phyloP scores from a whole-genome alignment of 2,113 vertebrate genomes.

The Nycticryphes semicollaris region DNA sequence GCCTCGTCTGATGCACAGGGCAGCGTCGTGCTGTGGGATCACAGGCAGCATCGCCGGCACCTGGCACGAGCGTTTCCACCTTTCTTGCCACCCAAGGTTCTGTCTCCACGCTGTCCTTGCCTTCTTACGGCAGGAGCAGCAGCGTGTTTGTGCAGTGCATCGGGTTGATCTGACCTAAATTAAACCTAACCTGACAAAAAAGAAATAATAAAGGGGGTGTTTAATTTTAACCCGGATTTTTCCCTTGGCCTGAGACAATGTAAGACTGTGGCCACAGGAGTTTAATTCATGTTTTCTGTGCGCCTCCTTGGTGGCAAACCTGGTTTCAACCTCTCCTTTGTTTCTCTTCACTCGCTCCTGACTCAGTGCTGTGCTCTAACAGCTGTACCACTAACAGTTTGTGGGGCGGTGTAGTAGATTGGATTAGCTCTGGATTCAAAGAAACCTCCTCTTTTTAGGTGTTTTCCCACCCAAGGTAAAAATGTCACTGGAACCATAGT shows the following conservation, averaged over 20 bases:
- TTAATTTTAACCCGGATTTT: neutral
- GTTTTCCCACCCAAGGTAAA: neutral
- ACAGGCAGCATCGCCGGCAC: accelerated
- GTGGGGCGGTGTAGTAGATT: neutral
- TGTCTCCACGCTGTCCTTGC: neutral
- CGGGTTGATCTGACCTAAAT: neutral
- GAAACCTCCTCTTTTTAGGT: neutral
- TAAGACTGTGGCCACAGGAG: neutral
- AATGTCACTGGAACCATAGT: neutral
- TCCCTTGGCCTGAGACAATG: neutral
- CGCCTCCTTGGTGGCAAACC: neutral
- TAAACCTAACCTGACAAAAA: neutral
- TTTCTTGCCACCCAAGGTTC: neutral
- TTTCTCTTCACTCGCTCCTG: neutral
- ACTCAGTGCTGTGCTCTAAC: neutral
- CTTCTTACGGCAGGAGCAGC: accelerated
- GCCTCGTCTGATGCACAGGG: accelerated
- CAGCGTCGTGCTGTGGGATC: neutral
- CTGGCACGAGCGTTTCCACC: accelerated
- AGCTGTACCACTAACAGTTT: neutral
- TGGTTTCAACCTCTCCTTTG: neutral
- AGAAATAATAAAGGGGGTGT: neutral
- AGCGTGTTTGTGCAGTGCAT: neutral
- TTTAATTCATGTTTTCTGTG: neutral
- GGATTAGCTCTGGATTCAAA: neutral